Evolutionary conservation across 2,797 vertebrate species (phyloP).

Genomic region (Silurus aristotelis): DNA sequence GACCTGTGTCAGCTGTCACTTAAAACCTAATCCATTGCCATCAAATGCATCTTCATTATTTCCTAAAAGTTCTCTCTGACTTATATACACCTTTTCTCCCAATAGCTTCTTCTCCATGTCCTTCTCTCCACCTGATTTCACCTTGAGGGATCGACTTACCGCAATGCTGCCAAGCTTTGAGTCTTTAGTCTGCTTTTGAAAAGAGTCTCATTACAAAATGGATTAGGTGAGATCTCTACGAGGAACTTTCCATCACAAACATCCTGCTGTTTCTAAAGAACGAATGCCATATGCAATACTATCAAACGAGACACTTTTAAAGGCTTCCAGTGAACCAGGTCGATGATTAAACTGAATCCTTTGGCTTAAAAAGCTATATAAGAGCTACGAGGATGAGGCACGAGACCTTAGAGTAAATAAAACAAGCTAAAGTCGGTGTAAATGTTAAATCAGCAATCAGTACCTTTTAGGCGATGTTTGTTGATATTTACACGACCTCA

Average conservation of each 20-base stretch:
- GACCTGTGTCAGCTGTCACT: background rate
- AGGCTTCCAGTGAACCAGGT: background rate
- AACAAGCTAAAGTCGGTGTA: background rate
- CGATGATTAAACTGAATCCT: background rate
- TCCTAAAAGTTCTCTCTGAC: background rate
- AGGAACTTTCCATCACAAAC: background rate
- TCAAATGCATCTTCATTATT: background rate
- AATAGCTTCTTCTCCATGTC: background rate
- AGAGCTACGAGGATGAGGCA: too few species aligned
- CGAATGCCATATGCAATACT: background rate
- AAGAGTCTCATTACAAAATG: constrained; percentile 28
- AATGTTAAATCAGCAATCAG: background rate
- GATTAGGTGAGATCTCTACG: background rate
- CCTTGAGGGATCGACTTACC: constrained; percentile 28
- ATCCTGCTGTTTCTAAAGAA: background rate
- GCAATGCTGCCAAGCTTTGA: constrained; percentile 18
- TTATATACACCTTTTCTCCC: background rate
- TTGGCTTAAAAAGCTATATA: background rate
- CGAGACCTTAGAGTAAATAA: background rate
- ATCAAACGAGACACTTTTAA: background rate
- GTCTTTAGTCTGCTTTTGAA: constrained; percentile 2
- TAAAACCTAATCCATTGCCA: too few species aligned
- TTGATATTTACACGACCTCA: background rate
- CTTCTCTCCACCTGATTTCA: background rate
- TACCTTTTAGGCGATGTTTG: too few species aligned